Evolutionary conservation across 37 sponge, comb jelly and placozoan species (phyloP).

Genomic region (Cliona cf. orientalis): DNA sequence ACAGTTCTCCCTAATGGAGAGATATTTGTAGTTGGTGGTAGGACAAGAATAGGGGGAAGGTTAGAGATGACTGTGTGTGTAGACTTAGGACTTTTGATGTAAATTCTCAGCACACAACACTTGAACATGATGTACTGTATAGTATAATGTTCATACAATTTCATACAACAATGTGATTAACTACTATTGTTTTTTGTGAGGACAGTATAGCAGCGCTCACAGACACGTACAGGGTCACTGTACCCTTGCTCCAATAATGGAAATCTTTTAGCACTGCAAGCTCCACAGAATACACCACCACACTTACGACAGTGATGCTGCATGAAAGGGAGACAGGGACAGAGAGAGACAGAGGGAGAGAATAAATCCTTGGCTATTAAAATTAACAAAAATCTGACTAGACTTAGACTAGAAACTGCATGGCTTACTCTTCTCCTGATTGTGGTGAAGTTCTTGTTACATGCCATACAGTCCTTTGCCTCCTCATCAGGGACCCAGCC

Average conservation of each 20-base stretch:
- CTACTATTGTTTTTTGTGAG: too few relatives aligned
- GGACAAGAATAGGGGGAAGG: too few relatives aligned
- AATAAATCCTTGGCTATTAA: not conserved
- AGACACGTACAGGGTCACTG: constrained; percentile 86
- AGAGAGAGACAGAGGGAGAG: not conserved
- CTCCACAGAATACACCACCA: constrained; percentile 87
- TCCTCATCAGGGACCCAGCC: constrained; percentile 91
- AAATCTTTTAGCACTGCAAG: constrained; percentile 73
- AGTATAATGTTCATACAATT: too few relatives aligned
- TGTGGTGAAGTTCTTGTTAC: constrained; percentile 79
- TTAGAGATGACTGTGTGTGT: too few relatives aligned
- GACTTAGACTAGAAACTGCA: constrained; percentile 27
- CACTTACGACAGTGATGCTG: constrained; percentile 93
- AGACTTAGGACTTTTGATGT: too few relatives aligned
- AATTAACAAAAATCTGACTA: not conserved
- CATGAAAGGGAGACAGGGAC: not conserved
- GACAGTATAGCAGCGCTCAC: constrained; percentile 71
- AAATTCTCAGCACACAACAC: too few relatives aligned
- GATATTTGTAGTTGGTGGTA: too few relatives aligned
- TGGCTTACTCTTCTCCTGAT: constrained; percentile 68
- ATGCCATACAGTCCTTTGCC: constrained; percentile 86
- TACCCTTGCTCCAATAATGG: constrained; percentile 79
- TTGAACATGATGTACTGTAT: too few relatives aligned
- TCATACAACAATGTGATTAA: too few relatives aligned
- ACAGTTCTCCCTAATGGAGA: too few relatives aligned